A percentile compares a stretch with the other conserved stretches of the same genome.
These are phyloP conservation scores for Theristicus caerulescens DNA, from an alignment of 2,113 vertebrate species.

Conservation along the genomic window DNA sequence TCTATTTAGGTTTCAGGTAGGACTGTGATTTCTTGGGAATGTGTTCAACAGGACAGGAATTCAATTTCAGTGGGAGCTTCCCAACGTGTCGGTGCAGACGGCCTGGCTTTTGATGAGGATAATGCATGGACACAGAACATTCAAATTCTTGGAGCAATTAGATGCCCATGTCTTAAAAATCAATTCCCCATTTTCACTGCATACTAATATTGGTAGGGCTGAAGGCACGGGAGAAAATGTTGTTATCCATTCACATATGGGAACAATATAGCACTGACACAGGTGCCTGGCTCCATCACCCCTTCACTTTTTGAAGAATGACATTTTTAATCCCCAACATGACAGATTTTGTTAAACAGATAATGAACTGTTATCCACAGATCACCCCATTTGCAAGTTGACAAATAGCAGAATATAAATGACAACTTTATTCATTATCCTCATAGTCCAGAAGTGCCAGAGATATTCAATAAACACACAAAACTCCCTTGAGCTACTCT, in stretches of 20 bases:
- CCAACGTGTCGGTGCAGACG: fast-evolving
- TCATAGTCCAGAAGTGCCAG: background rate
- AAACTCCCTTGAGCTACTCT: background rate
- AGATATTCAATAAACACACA: background rate
- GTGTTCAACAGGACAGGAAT: background rate
- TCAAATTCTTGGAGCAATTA: background rate
- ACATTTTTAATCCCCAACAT: background rate
- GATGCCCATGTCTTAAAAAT: background rate
- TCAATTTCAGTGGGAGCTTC: background rate
- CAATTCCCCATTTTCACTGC: background rate
- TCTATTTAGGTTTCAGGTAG: background rate
- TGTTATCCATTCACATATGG: background rate
- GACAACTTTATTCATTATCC: conserved; percentile 13
- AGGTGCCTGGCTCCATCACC: background rate
- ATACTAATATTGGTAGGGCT: background rate
- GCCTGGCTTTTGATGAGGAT: background rate
- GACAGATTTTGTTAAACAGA: conserved; percentile 14
- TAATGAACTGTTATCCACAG: background rate
- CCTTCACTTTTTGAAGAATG: background rate
- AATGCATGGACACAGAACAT: background rate
- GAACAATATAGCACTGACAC: background rate
- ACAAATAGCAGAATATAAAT: conserved; percentile 14
- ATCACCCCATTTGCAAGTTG: background rate
- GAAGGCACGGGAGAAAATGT: background rate
- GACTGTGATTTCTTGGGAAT: background rate